These are phyloP conservation scores for Baccha elongata DNA, from an alignment of 2,888 invertebrate species.

Conservation along the genomic window DNA sequence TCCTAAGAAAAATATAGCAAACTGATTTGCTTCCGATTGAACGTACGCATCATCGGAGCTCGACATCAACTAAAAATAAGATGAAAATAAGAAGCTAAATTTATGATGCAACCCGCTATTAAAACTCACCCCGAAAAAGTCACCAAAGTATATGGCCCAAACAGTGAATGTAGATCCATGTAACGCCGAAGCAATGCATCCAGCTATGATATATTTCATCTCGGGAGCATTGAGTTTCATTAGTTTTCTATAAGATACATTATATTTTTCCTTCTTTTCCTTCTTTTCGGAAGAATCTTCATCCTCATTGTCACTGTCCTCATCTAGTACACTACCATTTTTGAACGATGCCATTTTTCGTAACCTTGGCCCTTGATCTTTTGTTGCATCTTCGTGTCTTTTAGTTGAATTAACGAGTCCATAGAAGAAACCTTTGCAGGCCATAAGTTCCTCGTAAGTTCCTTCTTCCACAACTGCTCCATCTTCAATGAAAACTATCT, in stretches of 20 bases:
- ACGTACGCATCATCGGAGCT: slow-evolving; percentile 84
- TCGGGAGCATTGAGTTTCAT: slow-evolving; percentile 88
- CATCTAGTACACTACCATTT: slow-evolving; percentile 20
- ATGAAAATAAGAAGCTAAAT: no score
- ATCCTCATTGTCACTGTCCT: slow-evolving; percentile 56
- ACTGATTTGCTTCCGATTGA: slow-evolving; percentile 84
- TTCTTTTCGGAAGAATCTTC: slow-evolving; percentile 74
- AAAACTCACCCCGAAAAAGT: slow-evolving; percentile 87
- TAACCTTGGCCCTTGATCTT: slow-evolving; percentile 39
- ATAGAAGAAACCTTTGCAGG: slow-evolving; percentile 86
- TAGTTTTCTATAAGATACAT: slow-evolving; percentile 83
- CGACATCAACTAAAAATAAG: slow-evolving; percentile 85
- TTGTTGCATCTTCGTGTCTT: slow-evolving; percentile 77
- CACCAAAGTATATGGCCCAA: slow-evolving; percentile 91
- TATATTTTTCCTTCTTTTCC: slow-evolving; percentile 76
- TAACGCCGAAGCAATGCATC: slow-evolving; percentile 86
- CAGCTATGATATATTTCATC: slow-evolving; percentile 86
- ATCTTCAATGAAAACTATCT: slow-evolving; percentile 88
- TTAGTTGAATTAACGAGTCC: slow-evolving; percentile 86
- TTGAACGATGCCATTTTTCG: slow-evolving; percentile 38
- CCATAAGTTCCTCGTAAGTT: slow-evolving; percentile 88
- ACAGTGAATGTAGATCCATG: slow-evolving; percentile 89
- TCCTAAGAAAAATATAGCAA: slow-evolving; percentile 85
- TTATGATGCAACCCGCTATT: no score
- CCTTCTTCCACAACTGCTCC: slow-evolving; percentile 89